A percentile compares a stretch with the other conserved stretches of the same genome.
These are phyloP conservation scores for Drosophila multiciliata DNA, from an alignment of 2,888 invertebrate genomes.

Conservation along the genomic window DNA sequence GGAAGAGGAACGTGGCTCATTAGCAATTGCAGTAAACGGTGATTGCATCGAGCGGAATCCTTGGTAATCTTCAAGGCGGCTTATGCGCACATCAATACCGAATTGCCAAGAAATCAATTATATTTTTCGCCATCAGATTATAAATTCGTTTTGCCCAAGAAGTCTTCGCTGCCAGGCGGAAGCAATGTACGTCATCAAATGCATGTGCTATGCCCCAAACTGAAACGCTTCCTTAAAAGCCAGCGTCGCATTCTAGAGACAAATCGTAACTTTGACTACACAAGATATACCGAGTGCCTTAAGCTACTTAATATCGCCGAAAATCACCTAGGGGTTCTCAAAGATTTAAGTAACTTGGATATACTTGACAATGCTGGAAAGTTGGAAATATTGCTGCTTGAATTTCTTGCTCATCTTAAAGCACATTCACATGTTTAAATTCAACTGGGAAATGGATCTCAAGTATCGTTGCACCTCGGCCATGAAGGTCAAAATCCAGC, in stretches of 20 bases:
- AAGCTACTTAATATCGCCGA: conserved; percentile 40
- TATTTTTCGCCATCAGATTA: conserved; percentile 63
- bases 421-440: conserved; percentile 67
- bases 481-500: conserved; percentile 45
- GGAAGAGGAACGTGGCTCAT: not conserved
- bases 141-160: conserved; percentile 40
- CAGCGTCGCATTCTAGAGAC: conserved; percentile 61
- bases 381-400: conserved; percentile 55
- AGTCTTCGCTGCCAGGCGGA: conserved; percentile 51
- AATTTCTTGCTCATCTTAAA: conserved; percentile 67
- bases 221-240: conserved; percentile 57
- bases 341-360: conserved; percentile 46
- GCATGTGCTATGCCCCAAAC: conserved; percentile 66
- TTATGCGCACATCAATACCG: conserved; percentile 65
- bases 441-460: conserved; percentile 77
- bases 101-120: conserved; percentile 49
- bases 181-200: conserved; percentile 75
- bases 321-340: conserved; percentile 28
- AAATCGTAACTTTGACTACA: conserved; percentile 67
- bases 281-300: conserved; percentile 68
- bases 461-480: conserved; percentile 66
- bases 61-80: conserved; percentile 64
- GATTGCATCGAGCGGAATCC: conserved; percentile 52
- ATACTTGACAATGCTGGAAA: conserved; percentile 62
- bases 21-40: conserved; percentile 25